Evolutionary conservation across 2,888 invertebrate species (phyloP), one percentile per base, ranked within the genome.

Genomic region (Hydriomena furcata): DNA sequence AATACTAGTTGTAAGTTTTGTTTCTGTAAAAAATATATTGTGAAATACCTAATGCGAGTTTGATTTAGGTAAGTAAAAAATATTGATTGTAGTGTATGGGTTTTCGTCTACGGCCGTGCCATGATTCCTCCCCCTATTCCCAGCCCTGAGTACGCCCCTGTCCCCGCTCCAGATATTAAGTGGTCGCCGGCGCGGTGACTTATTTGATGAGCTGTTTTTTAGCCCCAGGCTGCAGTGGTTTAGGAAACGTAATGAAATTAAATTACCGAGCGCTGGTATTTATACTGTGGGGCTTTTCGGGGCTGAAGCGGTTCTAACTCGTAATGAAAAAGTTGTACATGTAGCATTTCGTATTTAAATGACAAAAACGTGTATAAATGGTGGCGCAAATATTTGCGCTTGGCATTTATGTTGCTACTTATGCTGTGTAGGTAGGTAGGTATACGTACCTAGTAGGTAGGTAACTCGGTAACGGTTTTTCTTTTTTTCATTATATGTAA

Each of bases 111-210:
- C n/a, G n/a, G n/a, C n/a, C n/a, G n/a, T n/a, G n/a, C n/a, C n/a
- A n/a, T n/a, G n/a, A n/a, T n/a, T n/a, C n/a, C 3, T 13, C 31
- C 38, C 11, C 10, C 7, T 1, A 1, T 8, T 6, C 8, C 7
- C 13, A 10, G 7, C 20, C 40, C 45, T 45, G 20, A 6, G 28
- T 38, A 47, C 50, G 30, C 45, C 43, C 52, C 60, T 34, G 43
- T 37, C 45, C 63, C 58, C 70, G 71, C 68, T 69, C 65, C 65
- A 70, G 61, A 67, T 71, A 63, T 63, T 66, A 35, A 60, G 60
- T 61, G 65, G 50, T 51, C 52, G 42, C 45, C 40, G 28, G 36
- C 46, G 46, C 31, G 37, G 45, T 49, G 55, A 57, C 44, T 47
- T 51, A 52, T 49, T 56, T 52, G 47, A 50, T 52, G 57, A 55